Percentiles rank a stretch among this genome's conserved stretches.
phyloP scores from a whole-genome alignment of 1,140 invertebrate genomes.

The Zaprionus gabonicus region DNA sequence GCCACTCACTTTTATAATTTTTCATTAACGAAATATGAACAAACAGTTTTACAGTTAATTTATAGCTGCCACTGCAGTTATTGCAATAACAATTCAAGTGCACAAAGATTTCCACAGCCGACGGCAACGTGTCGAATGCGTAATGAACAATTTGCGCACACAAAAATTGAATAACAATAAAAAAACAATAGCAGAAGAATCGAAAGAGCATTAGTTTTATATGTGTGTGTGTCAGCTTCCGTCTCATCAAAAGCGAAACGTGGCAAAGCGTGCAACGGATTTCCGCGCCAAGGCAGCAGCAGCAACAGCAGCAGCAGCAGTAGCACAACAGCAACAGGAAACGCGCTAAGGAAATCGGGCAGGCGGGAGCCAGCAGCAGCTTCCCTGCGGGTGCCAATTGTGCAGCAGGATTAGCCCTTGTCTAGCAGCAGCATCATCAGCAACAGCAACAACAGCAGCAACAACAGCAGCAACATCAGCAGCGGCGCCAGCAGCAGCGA shows the following conservation, averaged over 20 bases:
- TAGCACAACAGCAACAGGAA: constrained; percentile 67
- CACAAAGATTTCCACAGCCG: constrained; percentile 1
- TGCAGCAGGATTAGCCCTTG: constrained; percentile 68
- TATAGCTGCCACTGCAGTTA: constrained; percentile 26
- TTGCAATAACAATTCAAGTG: constrained; percentile 18
- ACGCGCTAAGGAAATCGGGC: constrained; percentile 50
- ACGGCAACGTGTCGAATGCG: constrained; percentile 63
- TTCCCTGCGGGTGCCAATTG: constrained; percentile 59
- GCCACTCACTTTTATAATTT: background rate
- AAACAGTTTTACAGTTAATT: constrained; percentile 14
- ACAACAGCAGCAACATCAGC: constrained; percentile 35
- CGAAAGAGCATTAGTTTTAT: constrained; percentile 40
- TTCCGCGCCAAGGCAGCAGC: constrained; percentile 69
- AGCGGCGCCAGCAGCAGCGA: constrained; percentile 30
- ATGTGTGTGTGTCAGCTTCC: constrained; percentile 67
- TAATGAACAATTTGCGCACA: constrained; percentile 51
- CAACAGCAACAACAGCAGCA: constrained; percentile 28
- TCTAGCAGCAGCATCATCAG: constrained; percentile 35
- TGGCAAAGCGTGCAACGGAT: constrained; percentile 62
- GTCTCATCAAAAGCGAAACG: constrained; percentile 62
- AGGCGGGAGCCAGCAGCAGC: constrained; percentile 47
- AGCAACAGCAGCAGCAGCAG: constrained; percentile 39
- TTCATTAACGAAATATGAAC: constrained; percentile 35
- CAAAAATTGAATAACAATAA: constrained; percentile 35
- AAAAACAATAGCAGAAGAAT: constrained; percentile 29